Evolutionary conservation across 2,888 invertebrate species (phyloP), one percentile per base, ranked within the genome.

Genomic region (Drosophila antonietae): DNA sequence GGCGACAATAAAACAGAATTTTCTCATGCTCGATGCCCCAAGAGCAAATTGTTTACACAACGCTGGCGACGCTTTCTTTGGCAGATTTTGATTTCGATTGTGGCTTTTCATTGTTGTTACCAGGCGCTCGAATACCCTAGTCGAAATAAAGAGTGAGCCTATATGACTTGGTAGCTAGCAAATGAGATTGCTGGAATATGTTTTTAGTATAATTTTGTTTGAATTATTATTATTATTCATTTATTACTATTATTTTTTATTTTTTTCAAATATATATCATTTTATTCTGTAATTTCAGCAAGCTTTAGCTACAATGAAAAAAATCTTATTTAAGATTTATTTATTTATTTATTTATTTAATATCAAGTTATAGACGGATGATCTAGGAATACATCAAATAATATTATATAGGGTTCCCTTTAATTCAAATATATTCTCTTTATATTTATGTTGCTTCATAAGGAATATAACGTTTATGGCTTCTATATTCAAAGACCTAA

Each of bases 21-120:
- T 82, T 80, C 73, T 70, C 65, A 88, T 71, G 75, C 47, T 67
- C 18, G 20, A 58, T 63, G 37, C 12, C 46, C 67, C 53, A 53
- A 41, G 20, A 51, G 33, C 57, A 53, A 63, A 64, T 65, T 65
- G 53, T 72, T 75, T 72, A 58, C 57, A 70, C 61, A 59, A 53
- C 59, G 55, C 51, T 12, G 35, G 43, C 53, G 66, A 62, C 12
- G 78, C 62, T 73, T 73, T 73, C 58, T 67, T 73, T 39, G 41
- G 63, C 59, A 46, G 59, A 69, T 80, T 80, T 65, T 65, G 61
- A 78, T 73, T 78, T 70, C 31, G 65, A 78, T 69, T 56, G 41
- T 49, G 43, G 57, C 9, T 18, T 56, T 62, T 58, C 51, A 37
- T 51, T 61, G 47, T 37, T 66, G 58, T 57, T 58, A 6, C 28